Evolutionary conservation across 2,888 invertebrate genomes (phyloP).

Genomic region (Cylloceria caligata): DNA sequence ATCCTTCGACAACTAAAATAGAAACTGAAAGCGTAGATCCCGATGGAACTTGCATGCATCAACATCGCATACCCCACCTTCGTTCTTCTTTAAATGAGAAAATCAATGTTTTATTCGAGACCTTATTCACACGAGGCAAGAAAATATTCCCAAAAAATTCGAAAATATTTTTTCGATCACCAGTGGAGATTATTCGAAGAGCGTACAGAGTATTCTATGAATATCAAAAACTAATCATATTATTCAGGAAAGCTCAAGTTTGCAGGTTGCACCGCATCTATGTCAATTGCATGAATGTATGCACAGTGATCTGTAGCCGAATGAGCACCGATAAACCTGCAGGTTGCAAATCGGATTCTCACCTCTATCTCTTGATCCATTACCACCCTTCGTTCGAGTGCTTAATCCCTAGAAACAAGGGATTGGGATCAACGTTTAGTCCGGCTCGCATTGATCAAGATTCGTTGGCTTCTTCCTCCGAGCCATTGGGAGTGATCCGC

Average conservation of each 20-base stretch:
- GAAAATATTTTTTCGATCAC: too few relatives aligned
- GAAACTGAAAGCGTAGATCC: constrained; percentile 21
- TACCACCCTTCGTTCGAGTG: constrained; percentile 29
- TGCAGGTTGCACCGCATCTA: background rate
- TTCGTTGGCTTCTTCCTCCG: constrained; percentile 12
- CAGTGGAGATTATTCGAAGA: background rate
- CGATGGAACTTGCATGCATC: constrained; percentile 40
- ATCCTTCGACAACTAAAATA: constrained; percentile 16
- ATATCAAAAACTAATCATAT: background rate
- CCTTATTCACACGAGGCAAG: too few relatives aligned
- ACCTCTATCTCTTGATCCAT: constrained; percentile 14
- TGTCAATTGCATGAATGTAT: background rate
- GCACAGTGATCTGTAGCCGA: background rate
- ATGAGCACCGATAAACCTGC: constrained; percentile 22
- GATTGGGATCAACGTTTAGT: constrained; percentile 36
- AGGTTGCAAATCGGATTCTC: constrained; percentile 14
- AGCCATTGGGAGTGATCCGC: background rate
- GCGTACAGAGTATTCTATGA: background rate
- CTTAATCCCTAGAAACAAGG: constrained; percentile 35
- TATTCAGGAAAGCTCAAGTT: background rate
- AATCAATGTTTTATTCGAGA: too few relatives aligned
- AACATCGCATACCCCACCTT: too few relatives aligned
- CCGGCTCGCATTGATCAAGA: constrained; percentile 19
- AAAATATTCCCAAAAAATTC: too few relatives aligned
- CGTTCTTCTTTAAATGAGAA: too few relatives aligned